Evolutionary conservation across 2,888 invertebrate species (phyloP).

Genomic region (Scaptomyza cyrtandrae): DNA sequence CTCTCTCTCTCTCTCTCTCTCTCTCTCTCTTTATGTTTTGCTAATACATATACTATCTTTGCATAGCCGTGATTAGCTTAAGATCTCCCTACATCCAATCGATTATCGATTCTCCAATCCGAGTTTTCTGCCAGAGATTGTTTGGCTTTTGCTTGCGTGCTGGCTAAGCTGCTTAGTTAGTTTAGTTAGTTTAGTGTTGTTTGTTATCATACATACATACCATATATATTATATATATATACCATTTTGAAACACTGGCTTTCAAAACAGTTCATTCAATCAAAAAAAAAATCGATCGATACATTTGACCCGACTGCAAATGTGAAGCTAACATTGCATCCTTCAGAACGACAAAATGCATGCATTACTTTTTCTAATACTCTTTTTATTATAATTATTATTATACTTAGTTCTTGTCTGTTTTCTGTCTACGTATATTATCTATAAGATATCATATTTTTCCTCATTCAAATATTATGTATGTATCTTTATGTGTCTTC

Average conservation of each 20-base stretch:
- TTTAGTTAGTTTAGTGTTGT: slow-evolving; percentile 48
- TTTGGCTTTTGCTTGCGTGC: slow-evolving; percentile 46
- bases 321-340: slow-evolving; percentile 16
- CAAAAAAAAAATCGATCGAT: neutral
- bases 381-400: neutral
- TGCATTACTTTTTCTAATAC: slow-evolving; percentile 3
- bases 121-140: neutral
- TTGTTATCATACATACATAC: slow-evolving; percentile 22
- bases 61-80: slow-evolving; percentile 6
- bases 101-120: neutral
- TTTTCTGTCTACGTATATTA: slow-evolving; percentile 8
- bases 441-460: slow-evolving; percentile 2
- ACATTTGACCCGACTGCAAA: slow-evolving; percentile 28
- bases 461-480: neutral
- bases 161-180: slow-evolving; percentile 55
- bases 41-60: neutral
- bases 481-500: slow-evolving; percentile 1
- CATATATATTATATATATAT: neutral
- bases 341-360: slow-evolving; percentile 6
- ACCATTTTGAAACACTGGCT: slow-evolving; percentile 26
- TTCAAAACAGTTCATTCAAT: slow-evolving; percentile 7
- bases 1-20: slow-evolving; percentile 5
- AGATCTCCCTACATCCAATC: slow-evolving; percentile 1
- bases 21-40: slow-evolving; percentile 5
- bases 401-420: slow-evolving; percentile 4